These are phyloP conservation scores for Leguminivora glycinivorella DNA, from an alignment of 1,140 invertebrate species.

Conservation along the genomic window DNA sequence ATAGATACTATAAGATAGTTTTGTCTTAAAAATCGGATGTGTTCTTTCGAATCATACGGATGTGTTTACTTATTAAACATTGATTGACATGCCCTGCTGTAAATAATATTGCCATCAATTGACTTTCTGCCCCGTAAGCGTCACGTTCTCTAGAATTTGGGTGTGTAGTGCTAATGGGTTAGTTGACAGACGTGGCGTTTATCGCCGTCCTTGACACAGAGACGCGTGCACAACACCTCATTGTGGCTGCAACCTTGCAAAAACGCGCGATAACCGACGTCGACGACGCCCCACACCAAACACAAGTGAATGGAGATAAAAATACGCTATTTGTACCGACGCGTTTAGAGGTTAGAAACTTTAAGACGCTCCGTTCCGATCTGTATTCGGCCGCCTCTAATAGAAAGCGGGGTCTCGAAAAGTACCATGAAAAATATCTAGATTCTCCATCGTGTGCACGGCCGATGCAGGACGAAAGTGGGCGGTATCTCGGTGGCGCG, in stretches of 20 bases:
- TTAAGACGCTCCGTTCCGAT: slow-evolving; percentile 36
- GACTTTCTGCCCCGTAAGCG: not conserved
- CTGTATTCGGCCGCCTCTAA: slow-evolving; percentile 30
- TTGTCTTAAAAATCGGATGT: too few species aligned
- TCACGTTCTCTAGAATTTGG: slow-evolving; percentile 18
- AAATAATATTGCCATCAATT: not conserved
- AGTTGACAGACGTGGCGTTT: slow-evolving; percentile 51
- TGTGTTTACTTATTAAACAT: too few species aligned
- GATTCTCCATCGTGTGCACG: slow-evolving; percentile 30
- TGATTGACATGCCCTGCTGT: not conserved
- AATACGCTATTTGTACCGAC: slow-evolving; percentile 4
- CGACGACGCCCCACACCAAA: slow-evolving; percentile 42
- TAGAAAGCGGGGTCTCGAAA: slow-evolving; percentile 34
- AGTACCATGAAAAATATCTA: slow-evolving; percentile 21
- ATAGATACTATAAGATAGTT: too few species aligned
- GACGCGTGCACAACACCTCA: slow-evolving; percentile 69
- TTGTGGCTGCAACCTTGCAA: slow-evolving; percentile 74
- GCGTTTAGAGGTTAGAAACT: slow-evolving; percentile 6
- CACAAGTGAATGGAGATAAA: slow-evolving; percentile 39
- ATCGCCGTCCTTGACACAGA: slow-evolving; percentile 77
- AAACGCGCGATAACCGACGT: slow-evolving; percentile 59
- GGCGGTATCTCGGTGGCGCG: slow-evolving; percentile 60
- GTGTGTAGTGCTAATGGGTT: slow-evolving; percentile 37
- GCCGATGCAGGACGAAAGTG: slow-evolving; percentile 66
- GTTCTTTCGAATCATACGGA: too few species aligned